Percentiles rank a stretch among this genome's conserved stretches.
phyloP scores from a whole-genome alignment of 2,888 invertebrate species.

The Aphrophora alni region DNA sequence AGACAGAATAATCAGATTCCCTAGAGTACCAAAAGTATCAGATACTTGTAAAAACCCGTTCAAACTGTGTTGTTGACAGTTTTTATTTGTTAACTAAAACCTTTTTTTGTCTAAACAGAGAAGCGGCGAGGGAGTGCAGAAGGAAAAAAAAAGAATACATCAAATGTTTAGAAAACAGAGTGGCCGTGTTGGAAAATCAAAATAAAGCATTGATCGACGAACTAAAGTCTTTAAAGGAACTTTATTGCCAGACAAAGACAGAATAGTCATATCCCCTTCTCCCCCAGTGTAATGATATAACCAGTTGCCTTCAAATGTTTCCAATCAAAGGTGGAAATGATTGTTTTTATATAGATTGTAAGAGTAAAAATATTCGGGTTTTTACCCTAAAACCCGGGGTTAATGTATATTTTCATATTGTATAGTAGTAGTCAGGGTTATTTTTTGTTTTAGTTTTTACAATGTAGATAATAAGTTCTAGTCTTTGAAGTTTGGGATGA shows the following conservation, averaged over 20 bases:
- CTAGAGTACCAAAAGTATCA: too few species aligned
- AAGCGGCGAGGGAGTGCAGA: constrained; percentile 98
- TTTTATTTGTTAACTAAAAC: too few species aligned
- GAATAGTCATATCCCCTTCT: constrained; percentile 62
- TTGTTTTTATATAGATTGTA: neutral
- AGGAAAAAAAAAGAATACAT: constrained; percentile 99
- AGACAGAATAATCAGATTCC: too few species aligned
- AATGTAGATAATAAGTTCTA: neutral
- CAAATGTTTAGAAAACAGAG: constrained; percentile 98
- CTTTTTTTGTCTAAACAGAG: constrained; percentile 63
- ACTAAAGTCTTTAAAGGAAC: constrained; percentile 95
- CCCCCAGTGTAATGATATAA: neutral
- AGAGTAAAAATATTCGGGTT: neutral
- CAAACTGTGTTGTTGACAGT: too few species aligned
- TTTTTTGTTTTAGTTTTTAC: neutral
- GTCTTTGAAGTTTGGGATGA: neutral
- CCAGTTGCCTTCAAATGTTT: neutral
- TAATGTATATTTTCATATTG: neutral
- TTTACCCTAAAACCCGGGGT: neutral
- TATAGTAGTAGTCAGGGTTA: neutral
- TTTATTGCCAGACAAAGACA: constrained; percentile 94
- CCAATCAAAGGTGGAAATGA: neutral
- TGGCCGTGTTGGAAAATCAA: constrained; percentile 99
- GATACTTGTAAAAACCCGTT: too few species aligned
- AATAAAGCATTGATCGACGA: constrained; percentile 99